Evolutionary conservation across 1,140 invertebrate genomes (phyloP).

Genomic region (Heliconius hermathena): DNA sequence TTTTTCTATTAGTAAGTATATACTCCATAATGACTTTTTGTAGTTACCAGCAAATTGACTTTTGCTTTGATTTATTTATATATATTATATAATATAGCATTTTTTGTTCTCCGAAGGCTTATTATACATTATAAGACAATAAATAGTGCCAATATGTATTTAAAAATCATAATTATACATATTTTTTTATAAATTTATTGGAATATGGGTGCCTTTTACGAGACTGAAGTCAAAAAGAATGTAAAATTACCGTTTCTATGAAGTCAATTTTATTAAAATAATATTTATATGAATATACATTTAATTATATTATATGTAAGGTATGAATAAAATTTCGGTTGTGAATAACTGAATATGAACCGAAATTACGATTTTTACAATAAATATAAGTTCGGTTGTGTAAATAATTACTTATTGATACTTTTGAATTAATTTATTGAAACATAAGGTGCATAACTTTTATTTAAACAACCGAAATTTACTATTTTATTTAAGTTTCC

Average conservation of each 20-base stretch:
- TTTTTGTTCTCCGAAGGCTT: background rate
- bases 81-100: background rate
- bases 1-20: background rate
- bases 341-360: background rate
- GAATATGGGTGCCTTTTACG: constrained; percentile 66
- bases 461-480: background rate
- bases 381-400: background rate
- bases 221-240: constrained; percentile 56
- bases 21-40: background rate
- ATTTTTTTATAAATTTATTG: constrained; percentile 48
- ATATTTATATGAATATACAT: constrained; percentile 24
- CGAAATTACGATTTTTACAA: background rate
- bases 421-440: background rate
- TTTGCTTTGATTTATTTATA: background rate
- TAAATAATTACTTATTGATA: background rate
- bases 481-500: too few species aligned
- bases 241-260: constrained; percentile 29
- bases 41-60: background rate
- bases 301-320: constrained; percentile 9
- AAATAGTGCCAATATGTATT: constrained; percentile 55
- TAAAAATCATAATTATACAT: constrained; percentile 44
- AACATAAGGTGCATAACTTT: background rate
- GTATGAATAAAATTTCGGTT: background rate
- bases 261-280: constrained; percentile 12
- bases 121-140: constrained; percentile 35